Evolutionary conservation across 2,113 vertebrate genomes (phyloP).

Genomic region (Rallus limicola): DNA sequence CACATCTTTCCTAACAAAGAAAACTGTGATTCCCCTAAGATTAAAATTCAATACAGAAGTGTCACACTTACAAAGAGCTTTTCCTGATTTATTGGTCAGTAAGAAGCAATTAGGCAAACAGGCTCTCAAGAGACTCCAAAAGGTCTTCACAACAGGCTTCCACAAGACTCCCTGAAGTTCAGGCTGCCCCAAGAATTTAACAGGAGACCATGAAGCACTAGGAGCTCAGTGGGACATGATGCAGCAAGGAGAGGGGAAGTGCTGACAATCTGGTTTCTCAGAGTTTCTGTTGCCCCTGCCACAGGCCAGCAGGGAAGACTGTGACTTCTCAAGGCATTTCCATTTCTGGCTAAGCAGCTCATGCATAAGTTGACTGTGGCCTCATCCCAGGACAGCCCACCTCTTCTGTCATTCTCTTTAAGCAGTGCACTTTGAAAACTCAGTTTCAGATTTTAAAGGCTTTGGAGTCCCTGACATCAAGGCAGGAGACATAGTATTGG

Average conservation of each 20-base stretch:
- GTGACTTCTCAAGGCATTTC: neutral
- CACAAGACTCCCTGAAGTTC: neutral
- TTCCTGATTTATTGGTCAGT: neutral
- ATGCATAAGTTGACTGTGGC: rapidly evolving
- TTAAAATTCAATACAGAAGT: neutral
- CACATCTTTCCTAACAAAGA: neutral
- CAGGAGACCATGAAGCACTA: rapidly evolving
- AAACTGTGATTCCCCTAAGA: neutral
- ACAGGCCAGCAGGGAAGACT: neutral
- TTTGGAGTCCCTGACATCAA: neutral
- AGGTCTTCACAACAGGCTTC: neutral
- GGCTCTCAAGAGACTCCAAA: neutral
- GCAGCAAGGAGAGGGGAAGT: neutral
- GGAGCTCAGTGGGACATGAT: neutral
- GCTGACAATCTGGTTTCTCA: neutral
- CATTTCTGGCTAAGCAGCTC: neutral
- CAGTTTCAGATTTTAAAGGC: neutral
- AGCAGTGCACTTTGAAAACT: neutral
- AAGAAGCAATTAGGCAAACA: neutral
- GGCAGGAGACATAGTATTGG: neutral
- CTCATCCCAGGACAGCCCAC: neutral
- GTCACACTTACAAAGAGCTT: neutral
- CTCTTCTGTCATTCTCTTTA: neutral
- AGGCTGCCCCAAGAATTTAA: neutral
- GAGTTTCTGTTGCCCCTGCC: neutral